Percentiles rank a stretch among this genome's conserved stretches.
phyloP scores from a whole-genome alignment of 2,797 vertebrate genomes.

The Halcyon badia region DNA sequence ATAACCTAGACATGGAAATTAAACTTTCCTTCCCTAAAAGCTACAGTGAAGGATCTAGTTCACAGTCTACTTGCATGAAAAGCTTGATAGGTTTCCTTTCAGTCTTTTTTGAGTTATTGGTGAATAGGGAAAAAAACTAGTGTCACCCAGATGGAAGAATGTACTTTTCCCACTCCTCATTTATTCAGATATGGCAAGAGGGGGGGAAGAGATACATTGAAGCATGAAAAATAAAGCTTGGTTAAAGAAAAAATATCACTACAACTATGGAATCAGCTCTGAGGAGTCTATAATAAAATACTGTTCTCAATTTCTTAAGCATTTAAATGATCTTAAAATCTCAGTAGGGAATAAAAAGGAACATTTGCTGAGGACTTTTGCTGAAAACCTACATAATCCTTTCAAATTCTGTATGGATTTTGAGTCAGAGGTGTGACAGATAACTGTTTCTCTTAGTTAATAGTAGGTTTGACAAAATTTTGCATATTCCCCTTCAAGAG shows the following conservation, averaged over 20 bases:
- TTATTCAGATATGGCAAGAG: neutral
- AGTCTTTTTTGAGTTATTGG: neutral
- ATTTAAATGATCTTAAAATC: neutral
- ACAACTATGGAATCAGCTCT: neutral
- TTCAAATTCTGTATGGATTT: neutral
- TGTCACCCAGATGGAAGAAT: neutral
- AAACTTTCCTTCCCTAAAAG: neutral
- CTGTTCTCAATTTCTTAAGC: neutral
- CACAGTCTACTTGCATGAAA: neutral
- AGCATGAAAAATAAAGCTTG: neutral
- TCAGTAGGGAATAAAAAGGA: neutral
- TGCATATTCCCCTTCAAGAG: neutral
- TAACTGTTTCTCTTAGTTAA: neutral
- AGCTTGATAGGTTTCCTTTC: neutral
- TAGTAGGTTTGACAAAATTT: neutral
- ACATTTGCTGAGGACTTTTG: neutral
- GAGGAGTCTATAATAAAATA: neutral
- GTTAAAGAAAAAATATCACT: neutral
- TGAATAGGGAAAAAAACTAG: neutral
- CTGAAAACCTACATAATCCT: constrained; percentile 17
- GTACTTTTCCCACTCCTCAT: neutral
- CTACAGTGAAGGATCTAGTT: neutral
- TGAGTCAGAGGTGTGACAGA: neutral
- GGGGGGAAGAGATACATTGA: neutral
- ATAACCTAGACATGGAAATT: neutral